Conservation (phyloP, 2,888 invertebrate species). For the Flexamia atlantica region DNA sequence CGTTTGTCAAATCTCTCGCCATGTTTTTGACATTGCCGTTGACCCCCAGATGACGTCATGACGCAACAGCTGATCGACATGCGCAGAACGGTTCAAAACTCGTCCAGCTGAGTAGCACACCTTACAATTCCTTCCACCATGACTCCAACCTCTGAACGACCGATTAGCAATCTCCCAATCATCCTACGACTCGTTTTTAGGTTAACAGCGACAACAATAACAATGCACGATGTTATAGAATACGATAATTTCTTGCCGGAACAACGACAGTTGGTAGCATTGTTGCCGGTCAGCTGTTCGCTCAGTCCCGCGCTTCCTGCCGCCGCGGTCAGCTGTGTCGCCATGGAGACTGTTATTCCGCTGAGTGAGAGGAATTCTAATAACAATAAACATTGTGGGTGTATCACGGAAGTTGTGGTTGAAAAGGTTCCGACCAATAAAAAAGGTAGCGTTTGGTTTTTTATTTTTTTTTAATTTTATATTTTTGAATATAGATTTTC, state of each 20-base stretch:
- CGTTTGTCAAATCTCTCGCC: too few relatives aligned
- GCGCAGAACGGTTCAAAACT: too few relatives aligned
- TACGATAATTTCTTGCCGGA: not conserved
- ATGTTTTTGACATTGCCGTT: too few relatives aligned
- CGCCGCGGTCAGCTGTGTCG: not conserved
- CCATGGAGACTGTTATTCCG: constrained; percentile 4
- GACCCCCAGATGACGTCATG: too few relatives aligned
- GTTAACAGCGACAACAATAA: not conserved
- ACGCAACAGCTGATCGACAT: too few relatives aligned
- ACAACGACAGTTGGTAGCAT: not conserved
- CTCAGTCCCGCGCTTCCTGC: constrained; percentile 20
- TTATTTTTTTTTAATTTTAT: too few relatives aligned
- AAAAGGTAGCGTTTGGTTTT: not conserved
- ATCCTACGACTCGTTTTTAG: too few relatives aligned
- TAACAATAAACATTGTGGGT: not conserved
- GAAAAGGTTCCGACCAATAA: not conserved
- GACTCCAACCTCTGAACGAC: too few relatives aligned
- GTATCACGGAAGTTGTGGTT: not conserved
- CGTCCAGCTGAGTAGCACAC: too few relatives aligned
- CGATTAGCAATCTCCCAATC: too few relatives aligned
- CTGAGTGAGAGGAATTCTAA: not conserved
- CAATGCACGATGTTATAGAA: not conserved
- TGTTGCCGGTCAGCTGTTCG: constrained; percentile 12
- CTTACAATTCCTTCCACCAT: too few relatives aligned
- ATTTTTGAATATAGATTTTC: too few relatives aligned